Percentiles rank a stretch among this genome's conserved stretches.
Conservation (phyloP, 2,888 invertebrate species). For the Nycteola revayana region DNA sequence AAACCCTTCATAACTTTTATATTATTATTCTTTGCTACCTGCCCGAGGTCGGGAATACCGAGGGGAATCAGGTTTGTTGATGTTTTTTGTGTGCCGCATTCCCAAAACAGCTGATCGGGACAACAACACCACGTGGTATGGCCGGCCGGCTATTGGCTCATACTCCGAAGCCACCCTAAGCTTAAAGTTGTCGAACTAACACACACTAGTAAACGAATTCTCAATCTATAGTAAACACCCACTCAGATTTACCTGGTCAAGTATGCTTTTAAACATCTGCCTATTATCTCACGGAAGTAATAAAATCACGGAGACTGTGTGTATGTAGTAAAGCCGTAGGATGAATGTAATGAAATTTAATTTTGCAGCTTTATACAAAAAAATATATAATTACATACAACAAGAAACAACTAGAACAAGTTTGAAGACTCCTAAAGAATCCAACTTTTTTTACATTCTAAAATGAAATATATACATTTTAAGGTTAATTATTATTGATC, state of each 20-base stretch:
- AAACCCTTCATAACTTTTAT: conserved; percentile 29
- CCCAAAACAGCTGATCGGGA: conserved; percentile 68
- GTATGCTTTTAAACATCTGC: conserved; percentile 15
- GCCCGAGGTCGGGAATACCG: conserved; percentile 37
- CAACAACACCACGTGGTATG: conserved; percentile 53
- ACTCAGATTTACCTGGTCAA: conserved; percentile 9
- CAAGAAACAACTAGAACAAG: too few species aligned
- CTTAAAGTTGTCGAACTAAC: conserved; percentile 15
- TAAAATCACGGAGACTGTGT: conserved; percentile 7
- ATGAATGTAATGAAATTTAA: too few species aligned
- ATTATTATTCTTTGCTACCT: conserved; percentile 56
- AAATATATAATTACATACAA: too few species aligned
- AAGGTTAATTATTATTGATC: too few species aligned
- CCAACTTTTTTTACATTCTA: too few species aligned
- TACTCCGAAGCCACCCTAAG: conserved; percentile 36
- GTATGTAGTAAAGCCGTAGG: too few species aligned
- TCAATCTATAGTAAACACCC: neutral
- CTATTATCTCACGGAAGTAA: conserved; percentile 15
- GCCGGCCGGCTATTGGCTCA: conserved; percentile 41
- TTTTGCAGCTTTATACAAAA: too few species aligned
- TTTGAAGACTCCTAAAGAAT: too few species aligned
- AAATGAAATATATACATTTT: too few species aligned
- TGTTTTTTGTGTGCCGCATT: conserved; percentile 65
- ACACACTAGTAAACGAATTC: conserved; percentile 8
- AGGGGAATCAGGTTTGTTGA: conserved; percentile 58